These are phyloP conservation scores for Tetrapedia diversipes DNA, from an alignment of 2,888 invertebrate genomes.

Conservation along the genomic window DNA sequence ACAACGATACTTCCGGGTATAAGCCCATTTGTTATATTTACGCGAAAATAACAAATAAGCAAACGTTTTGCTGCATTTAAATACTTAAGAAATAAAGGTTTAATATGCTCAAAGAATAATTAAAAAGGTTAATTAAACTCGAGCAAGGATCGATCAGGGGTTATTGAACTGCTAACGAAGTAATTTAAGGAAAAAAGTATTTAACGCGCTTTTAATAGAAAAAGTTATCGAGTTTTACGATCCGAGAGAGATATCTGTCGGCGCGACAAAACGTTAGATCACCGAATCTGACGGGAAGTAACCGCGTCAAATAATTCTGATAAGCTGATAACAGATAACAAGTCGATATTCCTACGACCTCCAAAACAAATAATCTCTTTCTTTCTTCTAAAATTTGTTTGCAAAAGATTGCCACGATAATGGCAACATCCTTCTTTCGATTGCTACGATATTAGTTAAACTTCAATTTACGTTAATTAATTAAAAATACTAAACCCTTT, in stretches of 20 bases:
- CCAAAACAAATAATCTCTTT: background rate
- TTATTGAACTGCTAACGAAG: conserved; percentile 25
- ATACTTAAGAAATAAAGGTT: background rate
- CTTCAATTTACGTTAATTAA: background rate
- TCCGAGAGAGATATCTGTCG: background rate
- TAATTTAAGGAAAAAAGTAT: background rate
- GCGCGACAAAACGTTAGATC: background rate
- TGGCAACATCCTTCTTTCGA: too few species aligned
- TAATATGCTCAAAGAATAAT: background rate
- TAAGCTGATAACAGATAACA: conserved; percentile 39
- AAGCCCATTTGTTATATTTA: background rate
- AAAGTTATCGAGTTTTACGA: background rate
- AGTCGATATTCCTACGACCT: conserved; percentile 21
- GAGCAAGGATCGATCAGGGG: background rate
- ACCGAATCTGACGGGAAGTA: background rate
- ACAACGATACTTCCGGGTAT: background rate
- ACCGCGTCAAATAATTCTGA: conserved; percentile 30
- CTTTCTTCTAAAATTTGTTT: too few species aligned
- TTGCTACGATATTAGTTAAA: background rate
- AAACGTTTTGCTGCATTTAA: background rate
- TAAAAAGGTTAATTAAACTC: background rate
- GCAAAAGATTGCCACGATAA: too few species aligned
- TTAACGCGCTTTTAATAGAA: background rate
- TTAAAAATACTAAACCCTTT: too few species aligned
- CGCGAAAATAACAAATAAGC: background rate